phyloP scores from a whole-genome alignment of 2,797 vertebrate species.

The Manis javanica region DNA sequence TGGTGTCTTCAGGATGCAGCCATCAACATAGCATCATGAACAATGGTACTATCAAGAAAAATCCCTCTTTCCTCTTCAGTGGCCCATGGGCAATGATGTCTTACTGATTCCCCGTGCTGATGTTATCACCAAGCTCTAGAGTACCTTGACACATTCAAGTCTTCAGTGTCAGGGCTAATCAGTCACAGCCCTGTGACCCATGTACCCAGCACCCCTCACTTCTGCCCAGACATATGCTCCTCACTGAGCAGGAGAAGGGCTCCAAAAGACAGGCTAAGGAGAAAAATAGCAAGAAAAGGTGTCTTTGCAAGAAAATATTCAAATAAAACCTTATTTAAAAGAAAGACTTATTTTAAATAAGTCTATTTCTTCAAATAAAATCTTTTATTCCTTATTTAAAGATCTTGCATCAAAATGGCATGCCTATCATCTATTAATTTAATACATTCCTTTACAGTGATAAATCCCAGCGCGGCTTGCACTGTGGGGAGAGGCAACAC shows the following conservation, averaged over 20 bases:
- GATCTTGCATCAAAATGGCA: neutral
- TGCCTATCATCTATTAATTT: neutral
- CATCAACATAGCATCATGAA: neutral
- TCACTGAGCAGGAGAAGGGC: neutral
- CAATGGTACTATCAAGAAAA: neutral
- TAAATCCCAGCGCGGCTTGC: neutral
- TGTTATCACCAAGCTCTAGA: neutral
- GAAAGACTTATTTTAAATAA: no score
- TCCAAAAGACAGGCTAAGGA: neutral
- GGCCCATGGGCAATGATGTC: neutral
- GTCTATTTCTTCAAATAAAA: neutral
- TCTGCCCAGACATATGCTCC: neutral
- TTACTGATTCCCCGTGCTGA: fast-evolving
- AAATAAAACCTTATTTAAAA: no score
- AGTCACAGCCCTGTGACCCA: neutral
- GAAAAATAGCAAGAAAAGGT: neutral
- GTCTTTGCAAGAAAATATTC: neutral
- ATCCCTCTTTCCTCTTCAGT: neutral
- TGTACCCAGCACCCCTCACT: neutral
- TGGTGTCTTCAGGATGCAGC: neutral
- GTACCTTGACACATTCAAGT: neutral
- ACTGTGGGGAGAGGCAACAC: neutral
- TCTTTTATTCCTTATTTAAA: neutral
- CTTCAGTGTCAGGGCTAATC: neutral
- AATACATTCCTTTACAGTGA: neutral